Conservation (phyloP, 2,888 invertebrate genomes). For the Caenorhabditis imperialis region DNA sequence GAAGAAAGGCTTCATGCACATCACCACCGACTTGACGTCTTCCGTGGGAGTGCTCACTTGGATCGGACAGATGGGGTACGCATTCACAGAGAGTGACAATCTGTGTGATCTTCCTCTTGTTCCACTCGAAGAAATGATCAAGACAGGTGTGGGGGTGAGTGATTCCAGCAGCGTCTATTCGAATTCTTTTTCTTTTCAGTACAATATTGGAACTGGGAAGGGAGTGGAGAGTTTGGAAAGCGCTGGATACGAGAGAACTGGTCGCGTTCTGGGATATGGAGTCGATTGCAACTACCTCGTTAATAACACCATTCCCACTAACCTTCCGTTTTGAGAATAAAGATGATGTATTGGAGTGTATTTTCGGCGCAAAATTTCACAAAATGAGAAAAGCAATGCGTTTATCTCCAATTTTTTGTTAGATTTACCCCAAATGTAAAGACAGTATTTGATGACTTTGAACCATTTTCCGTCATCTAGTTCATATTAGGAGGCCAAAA, state of each 20-base stretch:
- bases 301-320: conserved; percentile 1
- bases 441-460: no score
- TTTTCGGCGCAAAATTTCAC: no score
- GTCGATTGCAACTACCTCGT: conserved; percentile 7
- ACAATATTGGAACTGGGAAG: conserved; percentile 7
- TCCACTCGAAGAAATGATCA: conserved; percentile 10
- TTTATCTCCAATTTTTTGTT: no score
- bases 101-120: conserved; percentile 15
- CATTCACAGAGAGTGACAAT: conserved; percentile 4
- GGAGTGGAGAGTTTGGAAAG: conserved; percentile 5
- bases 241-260: conserved; percentile 19
- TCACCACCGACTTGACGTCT: not conserved
- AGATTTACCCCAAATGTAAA: no score
- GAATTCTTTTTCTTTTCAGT: not conserved
- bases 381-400: no score
- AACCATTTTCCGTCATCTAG: no score
- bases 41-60: conserved; percentile 6
- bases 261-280: conserved; percentile 20
- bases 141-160: conserved; percentile 6
- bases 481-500: no score
- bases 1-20: conserved; percentile 9
- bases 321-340: not conserved
- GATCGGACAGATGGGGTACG: conserved; percentile 18
- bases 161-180: not conserved
- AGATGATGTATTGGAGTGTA: not conserved